Conservation (phyloP, 2,888 invertebrate species). For the Oscheius myriophilus region DNA sequence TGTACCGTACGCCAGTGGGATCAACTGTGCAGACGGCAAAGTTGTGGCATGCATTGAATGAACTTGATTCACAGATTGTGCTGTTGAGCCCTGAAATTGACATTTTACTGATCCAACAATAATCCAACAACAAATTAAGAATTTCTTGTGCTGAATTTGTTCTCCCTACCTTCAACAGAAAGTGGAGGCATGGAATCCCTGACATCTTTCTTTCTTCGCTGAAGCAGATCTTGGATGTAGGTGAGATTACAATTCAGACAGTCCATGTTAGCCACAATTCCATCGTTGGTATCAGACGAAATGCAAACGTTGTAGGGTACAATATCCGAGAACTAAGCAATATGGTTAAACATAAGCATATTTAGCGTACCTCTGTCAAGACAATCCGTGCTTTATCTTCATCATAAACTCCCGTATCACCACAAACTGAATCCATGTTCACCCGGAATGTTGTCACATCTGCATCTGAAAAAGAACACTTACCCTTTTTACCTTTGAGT, state of each 20-base stretch:
- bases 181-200: too few species aligned
- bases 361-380: conserved; percentile 2
- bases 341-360: background rate
- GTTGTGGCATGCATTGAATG: conserved; percentile 39
- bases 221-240: too few species aligned
- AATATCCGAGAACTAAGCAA: too few species aligned
- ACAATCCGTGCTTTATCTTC: conserved; percentile 15
- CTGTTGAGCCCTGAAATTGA: conserved; percentile 35
- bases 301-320: background rate
- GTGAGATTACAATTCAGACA: conserved; percentile 10
- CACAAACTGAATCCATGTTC: conserved; percentile 5
- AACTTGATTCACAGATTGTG: conserved; percentile 28
- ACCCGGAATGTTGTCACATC: conserved; percentile 11
- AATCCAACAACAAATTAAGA: background rate
- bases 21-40: conserved; percentile 39
- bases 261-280: conserved; percentile 13
- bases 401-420: background rate
- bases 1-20: conserved; percentile 30
- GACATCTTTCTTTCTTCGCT: too few species aligned
- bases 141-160: background rate
- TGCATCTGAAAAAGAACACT: conserved; percentile 9
- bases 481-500: background rate
- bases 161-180: background rate
- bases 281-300: conserved; percentile 2
- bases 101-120: too few species aligned